Evolutionary conservation across 1,140 invertebrate genomes (phyloP), one percentile per base, ranked within the genome.

Genomic region (Caenorhabditis latens): DNA sequence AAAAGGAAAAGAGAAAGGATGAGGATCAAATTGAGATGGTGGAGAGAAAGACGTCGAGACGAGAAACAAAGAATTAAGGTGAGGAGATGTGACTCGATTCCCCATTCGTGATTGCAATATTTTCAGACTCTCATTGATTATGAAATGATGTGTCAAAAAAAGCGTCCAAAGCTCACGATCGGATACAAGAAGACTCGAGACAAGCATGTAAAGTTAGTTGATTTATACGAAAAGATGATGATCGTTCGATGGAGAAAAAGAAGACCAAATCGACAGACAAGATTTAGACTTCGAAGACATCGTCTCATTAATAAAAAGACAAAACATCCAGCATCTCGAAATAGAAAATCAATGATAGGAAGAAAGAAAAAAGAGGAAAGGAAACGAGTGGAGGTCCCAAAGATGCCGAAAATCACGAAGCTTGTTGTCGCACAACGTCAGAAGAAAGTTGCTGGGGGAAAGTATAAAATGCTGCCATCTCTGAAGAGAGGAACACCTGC

Each of bases 281-380:
- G 71, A 7, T 42, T 79, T 11, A 46, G 71, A 32, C 46, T 79
- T 14, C 46, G 71, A n/a, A 79, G 71, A 79, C 46, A 79, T 79
- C 71, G 71, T 8, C 14, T 79, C 19, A 79, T 79, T n/a, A 79
- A 79, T 24, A 79, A 79, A 14, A 79, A 46, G 71, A 53, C 71
- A 50, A 79, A 79, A 24, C 71, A 79, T 79, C 9, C 13, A 24
- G 71, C n/a, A 11, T 79, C 71, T 42, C 43, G 71, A 50, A 79
- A 79, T 79, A 40, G 71, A 24, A 79, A 79, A 79, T 5, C 42
- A 14, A 53, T 19, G 13, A 14, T 16, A 53, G 8, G 50, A 4
- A 32, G 4, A 7, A 50, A 79, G 40, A 48, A 24, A 24, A 79
- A 42, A 79, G 46, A 50, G 9, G 42, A 8, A 19, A 79, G 24